These are phyloP conservation scores for Apaloderma vittatum DNA, from an alignment of 2,113 vertebrate genomes.

Conservation along the genomic window DNA sequence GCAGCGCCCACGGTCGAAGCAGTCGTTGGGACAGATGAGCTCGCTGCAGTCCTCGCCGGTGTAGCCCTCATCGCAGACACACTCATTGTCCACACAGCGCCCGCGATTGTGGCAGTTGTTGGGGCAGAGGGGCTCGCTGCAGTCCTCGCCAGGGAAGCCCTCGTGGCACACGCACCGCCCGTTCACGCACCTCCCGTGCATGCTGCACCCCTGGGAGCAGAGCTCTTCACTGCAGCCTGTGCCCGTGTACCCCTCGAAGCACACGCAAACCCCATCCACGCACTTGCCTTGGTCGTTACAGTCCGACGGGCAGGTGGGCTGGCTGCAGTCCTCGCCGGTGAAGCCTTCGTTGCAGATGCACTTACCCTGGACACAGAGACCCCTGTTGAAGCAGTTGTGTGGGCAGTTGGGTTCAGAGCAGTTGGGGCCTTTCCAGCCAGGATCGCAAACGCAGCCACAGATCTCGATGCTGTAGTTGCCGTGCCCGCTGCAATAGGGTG, in stretches of 20 bases:
- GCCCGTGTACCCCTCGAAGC: conserved; percentile 91
- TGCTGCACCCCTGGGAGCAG: conserved; percentile 86
- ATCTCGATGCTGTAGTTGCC: conserved; percentile 92
- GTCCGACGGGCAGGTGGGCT: conserved; percentile 87
- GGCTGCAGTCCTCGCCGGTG: conserved; percentile 88
- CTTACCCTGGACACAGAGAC: conserved; percentile 78
- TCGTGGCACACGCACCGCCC: conserved; percentile 89
- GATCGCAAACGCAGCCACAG: conserved; percentile 81
- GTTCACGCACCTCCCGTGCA: conserved; percentile 86
- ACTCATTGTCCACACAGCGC: conserved; percentile 91
- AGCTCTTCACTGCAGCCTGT: conserved; percentile 88
- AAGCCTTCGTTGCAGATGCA: conserved; percentile 89
- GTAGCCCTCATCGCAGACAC: conserved; percentile 91
- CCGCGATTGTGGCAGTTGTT: conserved; percentile 91
- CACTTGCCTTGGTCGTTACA: conserved; percentile 97
- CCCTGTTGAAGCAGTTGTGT: conserved; percentile 61
- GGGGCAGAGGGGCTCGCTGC: conserved; percentile 87
- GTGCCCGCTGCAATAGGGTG: conserved; percentile 90
- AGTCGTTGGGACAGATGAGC: conserved; percentile 95
- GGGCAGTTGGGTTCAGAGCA: conserved; percentile 77
- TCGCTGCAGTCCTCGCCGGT: conserved; percentile 93
- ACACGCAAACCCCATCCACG: conserved; percentile 87
- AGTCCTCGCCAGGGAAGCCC: conserved; percentile 89
- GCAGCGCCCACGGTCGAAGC: conserved; percentile 95
- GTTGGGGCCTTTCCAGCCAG: conserved; percentile 84